Base-by-base conservation (phyloP, 2,888 invertebrate species). In the Tetragonisca angustula region DNA sequence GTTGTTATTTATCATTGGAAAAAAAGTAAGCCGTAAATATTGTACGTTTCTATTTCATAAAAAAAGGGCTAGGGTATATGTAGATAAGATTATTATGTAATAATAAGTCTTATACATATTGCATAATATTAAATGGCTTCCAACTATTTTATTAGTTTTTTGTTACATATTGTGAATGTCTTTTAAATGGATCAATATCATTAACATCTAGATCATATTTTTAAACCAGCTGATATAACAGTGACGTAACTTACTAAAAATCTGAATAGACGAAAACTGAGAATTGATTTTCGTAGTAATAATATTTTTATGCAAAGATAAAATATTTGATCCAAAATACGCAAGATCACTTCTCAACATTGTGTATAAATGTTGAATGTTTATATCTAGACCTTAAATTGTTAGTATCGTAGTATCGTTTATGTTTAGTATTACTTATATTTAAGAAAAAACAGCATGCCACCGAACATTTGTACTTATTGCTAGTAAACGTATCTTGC, bases 401-500 rank as follows among this genome's bases (percentile, higher is more conserved):
- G 50, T 72, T 72, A 70, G 24, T 68, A 64, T 76, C 21, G 32
- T 64, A 32, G 75, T 78, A 32, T 32, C 32, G 32, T 74, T 85
- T 83, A 83, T 74, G 65, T 79, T 75, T 32, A 78, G 79, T 82
- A 72, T 59, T 79, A 62, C 36, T 75, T 69, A 64, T 75, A 72
- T 80, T 72, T 74, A 67, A 61, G 65, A 70, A 56, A 13, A 11
- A 79, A 50, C 32, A 65, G 36, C 69, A 62, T 75, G 56, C 56
- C 76, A 76, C 65, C 74, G 50, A 86, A 84, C 79, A 76, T 86
- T 87, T 90, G 90, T 89, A 89, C 90, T 89, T 89, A 59, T 59
- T n/a, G 56, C 24, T 59, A 89, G 79, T 81, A 74, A 90, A 78
- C 68, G 87, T 90, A 85, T 83, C 82, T 87, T 80, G 80, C 77